Evolutionary conservation across 2,113 vertebrate genomes (phyloP), one percentile per base, ranked within the genome.

Genomic region (Tachycineta bicolor): DNA sequence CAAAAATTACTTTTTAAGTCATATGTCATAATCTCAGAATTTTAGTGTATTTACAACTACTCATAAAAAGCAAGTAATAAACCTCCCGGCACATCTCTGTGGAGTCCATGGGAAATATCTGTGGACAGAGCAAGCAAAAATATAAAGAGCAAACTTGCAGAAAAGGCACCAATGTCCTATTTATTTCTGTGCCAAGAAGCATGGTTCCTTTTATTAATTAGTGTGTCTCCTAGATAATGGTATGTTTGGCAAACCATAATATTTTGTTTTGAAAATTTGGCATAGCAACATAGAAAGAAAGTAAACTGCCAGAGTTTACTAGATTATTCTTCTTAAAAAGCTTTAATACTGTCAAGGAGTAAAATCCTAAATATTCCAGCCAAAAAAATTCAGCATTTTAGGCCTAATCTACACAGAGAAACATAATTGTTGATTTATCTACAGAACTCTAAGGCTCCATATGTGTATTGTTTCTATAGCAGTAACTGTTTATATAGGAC

Each of bases 31-130:
- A 39, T 49, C 28, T 31, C 41, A 31, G 26, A 58, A 23, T 49
- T 19, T 28, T 56, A 17, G 8, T 37, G n/a, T 49, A n/a, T 69
- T 79, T 83, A 53, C 53, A 69, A 20, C n/a, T 83, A 64, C 6
- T 49, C 18, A 22, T 52, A 49, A 53, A 92, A 85, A 77, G 2
- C 6, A 19, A 74, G 41, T 70, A 46, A 18, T 44, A n/a, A 64
- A 25, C 14, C 28, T 73, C 6, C 34, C 2, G 0, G 3, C 4
- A 2, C 19, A 53, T 28, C 24, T 83, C 4, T 31, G 7, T 39
- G n/a, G 44, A 80, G 39, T n/a, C 14, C 2, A 0, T 23, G 18
- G 18, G 6, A 69, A 77, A 21, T 56, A 41, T 7, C 28, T 73
- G 22, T 88, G 44, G 20, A n/a, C 17, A 89, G 26, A 58, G 39